Base-by-base conservation (phyloP, 2,888 invertebrate species). In the Enchytraeus crypticus region DNA sequence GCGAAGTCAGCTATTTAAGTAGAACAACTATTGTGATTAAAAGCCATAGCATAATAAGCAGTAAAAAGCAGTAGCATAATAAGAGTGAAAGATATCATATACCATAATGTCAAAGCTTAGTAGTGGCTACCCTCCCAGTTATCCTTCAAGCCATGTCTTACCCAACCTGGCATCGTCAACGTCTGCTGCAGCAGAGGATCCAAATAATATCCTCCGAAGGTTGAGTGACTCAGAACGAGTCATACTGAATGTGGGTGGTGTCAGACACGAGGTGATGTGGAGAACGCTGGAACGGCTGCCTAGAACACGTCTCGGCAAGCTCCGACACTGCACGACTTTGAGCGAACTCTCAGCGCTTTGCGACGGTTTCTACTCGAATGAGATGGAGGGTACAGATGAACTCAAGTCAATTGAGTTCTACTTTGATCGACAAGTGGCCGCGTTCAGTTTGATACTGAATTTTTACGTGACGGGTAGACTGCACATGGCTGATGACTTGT, bases 401-500 rank as follows among this genome's bases (percentile, higher is more conserved):
- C 76, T 92, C 92, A 84, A 96, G 26, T 34, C 33, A 27, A 27
- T 61, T 27, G 65, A 96, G 84, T 96, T 92, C 82, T 97, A 95
- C 83, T 97, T 97, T 82, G 96, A 97, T 82, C 87, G 96, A 71
- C 96, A 97, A 81, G 96, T 96, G 71, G 90, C 93, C 80, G 92
- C 92, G 75, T 97, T 97, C 83, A 90, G 92, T 82, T 93, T 95
- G 73, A 93, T 96, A 74, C 84, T 84, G 60, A 96, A 97, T 83
- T 97, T 96, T 83, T 81, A 95, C 83, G 87, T 96, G 73, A 96
- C 95, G 74, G 95, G 95, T 58, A 96, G 96, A 80, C 84, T 97
- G 74, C 96, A 97, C 82, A 85, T 97, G 79, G 92, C 96, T 73
- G 96, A 97, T 81, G 96, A 96, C 82, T 95, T 96, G 92, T 97